These are phyloP conservation scores for Actinopyga echinites DNA, from an alignment of 53 echinoderm and acorn worm species.

Conservation along the genomic window DNA sequence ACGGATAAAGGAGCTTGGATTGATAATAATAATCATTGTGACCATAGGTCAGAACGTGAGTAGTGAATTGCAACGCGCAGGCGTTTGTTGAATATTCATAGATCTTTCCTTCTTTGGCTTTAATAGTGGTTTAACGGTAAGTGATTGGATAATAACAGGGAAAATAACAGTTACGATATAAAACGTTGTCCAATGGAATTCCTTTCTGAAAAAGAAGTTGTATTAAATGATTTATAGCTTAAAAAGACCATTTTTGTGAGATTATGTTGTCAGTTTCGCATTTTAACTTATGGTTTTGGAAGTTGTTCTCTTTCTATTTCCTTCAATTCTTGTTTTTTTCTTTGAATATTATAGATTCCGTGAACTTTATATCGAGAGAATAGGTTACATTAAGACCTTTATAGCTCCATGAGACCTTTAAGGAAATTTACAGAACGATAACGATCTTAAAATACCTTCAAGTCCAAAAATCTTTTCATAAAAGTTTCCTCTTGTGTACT, in stretches of 20 bases:
- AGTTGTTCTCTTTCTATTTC: too few species aligned
- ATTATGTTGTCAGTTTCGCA: background rate
- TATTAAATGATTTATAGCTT: too few species aligned
- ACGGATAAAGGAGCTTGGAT: slow-evolving; percentile 13
- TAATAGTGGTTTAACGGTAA: background rate
- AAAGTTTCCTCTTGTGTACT: too few species aligned
- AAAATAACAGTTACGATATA: background rate
- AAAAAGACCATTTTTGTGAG: background rate
- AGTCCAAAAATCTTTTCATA: too few species aligned
- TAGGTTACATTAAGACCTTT: too few species aligned
- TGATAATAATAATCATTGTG: slow-evolving; percentile 27
- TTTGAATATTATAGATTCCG: too few species aligned
- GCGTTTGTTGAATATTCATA: slow-evolving; percentile 22
- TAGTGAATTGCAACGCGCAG: slow-evolving; percentile 20
- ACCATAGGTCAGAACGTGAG: slow-evolving; percentile 35
- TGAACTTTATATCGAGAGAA: too few species aligned
- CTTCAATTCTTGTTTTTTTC: too few species aligned
- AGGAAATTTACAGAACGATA: too few species aligned
- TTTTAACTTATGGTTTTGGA: background rate
- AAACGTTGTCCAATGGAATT: slow-evolving; percentile 7
- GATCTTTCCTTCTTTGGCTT: background rate
- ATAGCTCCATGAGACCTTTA: too few species aligned
- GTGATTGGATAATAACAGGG: background rate
- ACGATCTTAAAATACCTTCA: too few species aligned
- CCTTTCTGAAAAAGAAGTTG: background rate